Percentiles rank a stretch among this genome's conserved stretches.
These are phyloP conservation scores for Pammene aurita DNA, from an alignment of 2,888 invertebrate species.

Conservation along the genomic window DNA sequence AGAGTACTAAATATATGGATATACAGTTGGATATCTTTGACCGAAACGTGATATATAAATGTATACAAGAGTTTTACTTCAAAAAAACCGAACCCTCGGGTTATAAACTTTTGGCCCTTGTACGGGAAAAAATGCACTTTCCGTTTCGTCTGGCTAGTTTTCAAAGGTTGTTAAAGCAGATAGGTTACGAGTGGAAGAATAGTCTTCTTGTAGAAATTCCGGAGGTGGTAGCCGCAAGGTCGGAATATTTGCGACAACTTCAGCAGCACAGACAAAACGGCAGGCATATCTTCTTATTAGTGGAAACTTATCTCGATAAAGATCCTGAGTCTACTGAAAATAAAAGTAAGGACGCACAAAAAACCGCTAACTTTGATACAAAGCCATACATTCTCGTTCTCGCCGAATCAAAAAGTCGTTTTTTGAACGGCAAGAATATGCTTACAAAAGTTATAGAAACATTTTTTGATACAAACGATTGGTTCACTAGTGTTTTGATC, in stretches of 20 bases:
- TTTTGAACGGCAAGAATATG: not conserved
- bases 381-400: not conserved
- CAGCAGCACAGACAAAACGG: not conserved
- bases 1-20: not conserved
- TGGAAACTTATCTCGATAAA: not conserved
- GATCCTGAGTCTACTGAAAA: not conserved
- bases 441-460: not conserved
- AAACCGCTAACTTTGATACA: too few species aligned
- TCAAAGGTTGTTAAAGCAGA: not conserved
- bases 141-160: not conserved
- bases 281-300: conserved; percentile 9
- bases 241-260: conserved; percentile 5
- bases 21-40: not conserved
- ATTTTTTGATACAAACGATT: not conserved
- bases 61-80: conserved; percentile 11
- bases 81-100: not conserved
- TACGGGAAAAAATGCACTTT: not conserved
- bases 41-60: not conserved
- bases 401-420: not conserved
- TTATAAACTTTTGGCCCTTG: not conserved
- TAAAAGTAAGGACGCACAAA: too few species aligned
- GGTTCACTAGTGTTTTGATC: conserved; percentile 2
- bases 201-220: conserved; percentile 9
- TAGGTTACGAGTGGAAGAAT: conserved; percentile 5
- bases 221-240: not conserved